phyloP scores from a whole-genome alignment of 1,140 invertebrate species.

The Dufourea novaeangliae region DNA sequence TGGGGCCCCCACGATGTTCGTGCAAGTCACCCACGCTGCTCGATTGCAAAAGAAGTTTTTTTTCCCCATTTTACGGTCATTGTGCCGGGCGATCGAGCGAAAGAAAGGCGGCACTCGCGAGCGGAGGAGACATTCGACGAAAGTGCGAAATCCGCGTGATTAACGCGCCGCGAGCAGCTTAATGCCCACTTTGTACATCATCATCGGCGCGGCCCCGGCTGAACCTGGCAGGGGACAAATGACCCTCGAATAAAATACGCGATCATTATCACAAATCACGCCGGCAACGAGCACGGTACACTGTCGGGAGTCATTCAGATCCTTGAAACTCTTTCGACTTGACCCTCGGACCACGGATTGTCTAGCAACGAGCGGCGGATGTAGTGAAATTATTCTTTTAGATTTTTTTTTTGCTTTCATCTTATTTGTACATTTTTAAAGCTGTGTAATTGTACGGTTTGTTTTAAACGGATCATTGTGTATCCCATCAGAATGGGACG shows the following conservation, averaged over 20 bases:
- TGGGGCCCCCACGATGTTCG: neutral
- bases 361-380: no score
- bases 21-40: constrained; percentile 55
- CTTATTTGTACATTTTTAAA: no score
- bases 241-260: constrained; percentile 70
- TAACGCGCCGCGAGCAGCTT: constrained; percentile 68
- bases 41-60: constrained; percentile 15
- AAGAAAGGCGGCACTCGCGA: constrained; percentile 32
- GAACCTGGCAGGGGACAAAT: constrained; percentile 65
- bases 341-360: no score
- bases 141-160: constrained; percentile 56
- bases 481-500: no score
- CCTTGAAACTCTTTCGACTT: neutral
- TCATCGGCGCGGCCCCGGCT: constrained; percentile 59
- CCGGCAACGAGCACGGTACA: constrained; percentile 53
- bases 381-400: no score
- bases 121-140: constrained; percentile 5
- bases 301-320: neutral
- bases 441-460: no score
- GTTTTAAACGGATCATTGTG: no score
- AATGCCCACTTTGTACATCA: constrained; percentile 74
- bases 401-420: no score
- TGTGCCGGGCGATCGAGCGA: constrained; percentile 14
- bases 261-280: constrained; percentile 73
- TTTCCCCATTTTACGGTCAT: neutral